These are phyloP conservation scores for Disparrhopalites patrizii DNA, from an alignment of 2,888 invertebrate species.

Conservation along the genomic window DNA sequence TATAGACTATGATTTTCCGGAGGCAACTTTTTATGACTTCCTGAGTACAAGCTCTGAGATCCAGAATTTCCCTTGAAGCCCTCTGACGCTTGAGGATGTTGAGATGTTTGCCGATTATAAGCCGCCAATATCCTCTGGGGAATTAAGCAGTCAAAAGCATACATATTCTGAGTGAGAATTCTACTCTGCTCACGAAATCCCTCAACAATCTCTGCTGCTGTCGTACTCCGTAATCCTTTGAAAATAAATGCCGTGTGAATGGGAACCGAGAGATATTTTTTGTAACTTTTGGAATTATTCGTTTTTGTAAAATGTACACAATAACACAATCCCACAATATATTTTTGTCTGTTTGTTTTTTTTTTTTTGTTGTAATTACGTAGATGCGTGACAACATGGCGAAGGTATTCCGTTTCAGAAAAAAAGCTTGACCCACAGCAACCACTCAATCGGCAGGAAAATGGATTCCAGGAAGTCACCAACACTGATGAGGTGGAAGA, in stretches of 20 bases:
- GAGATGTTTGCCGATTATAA: too few species aligned
- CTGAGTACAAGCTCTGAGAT: too few species aligned
- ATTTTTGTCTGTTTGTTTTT: too few species aligned
- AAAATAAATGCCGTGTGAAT: too few species aligned
- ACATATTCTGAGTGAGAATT: neutral
- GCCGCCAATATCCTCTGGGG: neutral
- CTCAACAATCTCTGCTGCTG: neutral
- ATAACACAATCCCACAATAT: neutral
- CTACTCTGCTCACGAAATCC: conserved; percentile 8
- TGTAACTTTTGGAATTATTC: neutral
- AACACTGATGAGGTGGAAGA: too few species aligned
- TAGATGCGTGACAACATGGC: conserved; percentile 6
- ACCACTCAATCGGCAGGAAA: conserved; percentile 6
- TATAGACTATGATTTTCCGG: neutral
- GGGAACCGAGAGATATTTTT: neutral
- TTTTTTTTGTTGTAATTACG: too few species aligned
- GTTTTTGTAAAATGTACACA: neutral
- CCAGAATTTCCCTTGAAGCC: too few species aligned
- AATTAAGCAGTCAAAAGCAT: conserved; percentile 5
- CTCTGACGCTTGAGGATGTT: too few species aligned
- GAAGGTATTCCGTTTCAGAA: conserved; percentile 2
- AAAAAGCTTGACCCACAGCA: neutral
- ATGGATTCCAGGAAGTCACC: neutral
- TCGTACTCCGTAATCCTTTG: conserved; percentile 3
- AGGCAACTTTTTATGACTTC: too few species aligned